Evolutionary conservation across 30 jellyfish, hydroid and myxozoan genomes (phyloP).

Genomic region (Sanderia malayensis): DNA sequence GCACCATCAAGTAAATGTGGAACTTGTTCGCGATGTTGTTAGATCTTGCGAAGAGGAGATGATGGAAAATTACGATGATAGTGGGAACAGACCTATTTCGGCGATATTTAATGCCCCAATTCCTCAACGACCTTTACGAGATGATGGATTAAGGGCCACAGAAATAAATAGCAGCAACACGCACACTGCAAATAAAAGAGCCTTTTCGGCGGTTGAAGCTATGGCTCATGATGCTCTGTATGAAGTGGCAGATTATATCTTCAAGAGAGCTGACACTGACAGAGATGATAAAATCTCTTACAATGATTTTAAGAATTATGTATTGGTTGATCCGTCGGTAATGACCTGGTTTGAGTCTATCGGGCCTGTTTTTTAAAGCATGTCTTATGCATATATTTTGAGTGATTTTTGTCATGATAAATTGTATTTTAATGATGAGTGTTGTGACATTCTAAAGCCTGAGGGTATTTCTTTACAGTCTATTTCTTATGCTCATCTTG

Average conservation of each 20-base stretch:
- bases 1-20: conserved; percentile 83
- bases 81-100: conserved; percentile 89
- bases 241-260: conserved; percentile 74
- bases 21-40: conserved; percentile 92
- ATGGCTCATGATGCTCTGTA: conserved; percentile 95
- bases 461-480: no score
- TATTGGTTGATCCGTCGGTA: conserved; percentile 76
- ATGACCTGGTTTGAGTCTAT: conserved; percentile 93
- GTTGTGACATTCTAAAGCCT: no score
- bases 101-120: conserved; percentile 97
- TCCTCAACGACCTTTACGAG: conserved; percentile 55
- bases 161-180: not conserved
- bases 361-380: conserved; percentile 79
- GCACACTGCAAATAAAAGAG: not conserved
- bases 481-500: no score
- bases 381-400: no score
- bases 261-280: conserved; percentile 82
- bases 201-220: conserved; percentile 96
- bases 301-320: conserved; percentile 68
- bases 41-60: conserved; percentile 96
- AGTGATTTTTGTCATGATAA: no score
- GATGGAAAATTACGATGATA: conserved; percentile 91
- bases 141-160: not conserved
- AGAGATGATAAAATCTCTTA: conserved; percentile 79
- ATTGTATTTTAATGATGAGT: no score